Evolutionary conservation across 1,140 invertebrate genomes (phyloP).

Genomic region (Tetramorium alpestre): DNA sequence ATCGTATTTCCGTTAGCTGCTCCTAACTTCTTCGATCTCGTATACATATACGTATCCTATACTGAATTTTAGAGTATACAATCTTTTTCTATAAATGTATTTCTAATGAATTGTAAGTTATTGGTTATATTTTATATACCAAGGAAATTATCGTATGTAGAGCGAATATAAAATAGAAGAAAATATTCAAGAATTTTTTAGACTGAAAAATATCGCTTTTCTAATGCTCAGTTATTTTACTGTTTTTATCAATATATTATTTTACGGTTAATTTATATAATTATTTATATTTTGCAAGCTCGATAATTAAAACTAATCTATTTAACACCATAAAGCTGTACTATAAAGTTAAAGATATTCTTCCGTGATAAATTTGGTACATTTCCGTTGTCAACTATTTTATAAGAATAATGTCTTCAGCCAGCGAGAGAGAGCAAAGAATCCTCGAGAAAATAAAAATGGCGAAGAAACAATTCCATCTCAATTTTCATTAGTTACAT

Average conservation of each 20-base stretch:
- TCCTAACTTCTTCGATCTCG: not conserved
- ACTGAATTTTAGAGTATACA: not conserved
- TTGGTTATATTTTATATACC: not conserved
- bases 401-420: not conserved
- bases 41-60: not conserved
- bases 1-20: not conserved
- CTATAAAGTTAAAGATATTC: not conserved
- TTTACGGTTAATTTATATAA: not conserved
- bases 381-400: not conserved
- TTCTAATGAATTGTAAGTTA: not conserved
- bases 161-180: not conserved
- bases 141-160: not conserved
- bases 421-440: not conserved
- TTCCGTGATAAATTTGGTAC: not conserved
- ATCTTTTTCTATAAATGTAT: not conserved
- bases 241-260: not conserved
- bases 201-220: not conserved
- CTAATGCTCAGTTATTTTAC: not conserved
- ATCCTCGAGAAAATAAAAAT: constrained; percentile 10
- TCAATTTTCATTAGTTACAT: constrained; percentile 46
- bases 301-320: not conserved
- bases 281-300: not conserved
- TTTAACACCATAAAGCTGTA: not conserved
- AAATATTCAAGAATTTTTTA: not conserved
- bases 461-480: constrained; percentile 21